phyloP scores from a whole-genome alignment of 2,888 invertebrate genomes.

The Epinotia nisella region DNA sequence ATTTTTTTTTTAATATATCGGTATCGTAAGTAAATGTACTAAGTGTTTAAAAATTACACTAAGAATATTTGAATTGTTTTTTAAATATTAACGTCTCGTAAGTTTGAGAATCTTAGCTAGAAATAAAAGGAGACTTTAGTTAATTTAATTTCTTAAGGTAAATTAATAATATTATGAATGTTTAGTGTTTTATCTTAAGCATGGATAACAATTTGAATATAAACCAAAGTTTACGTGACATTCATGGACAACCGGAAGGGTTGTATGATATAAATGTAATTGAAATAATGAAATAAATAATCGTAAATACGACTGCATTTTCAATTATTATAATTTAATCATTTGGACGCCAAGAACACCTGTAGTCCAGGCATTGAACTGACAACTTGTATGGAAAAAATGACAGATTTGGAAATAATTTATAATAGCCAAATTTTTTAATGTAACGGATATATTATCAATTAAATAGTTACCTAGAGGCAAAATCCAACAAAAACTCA shows the following conservation, averaged over 20 bases:
- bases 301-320: constrained; percentile 58
- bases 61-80: constrained; percentile 69
- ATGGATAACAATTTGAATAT: constrained; percentile 48
- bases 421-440: too few species aligned
- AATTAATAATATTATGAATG: constrained; percentile 63
- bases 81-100: constrained; percentile 56
- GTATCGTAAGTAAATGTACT: constrained; percentile 68
- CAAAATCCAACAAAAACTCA: too few species aligned
- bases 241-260: constrained; percentile 47
- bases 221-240: constrained; percentile 54
- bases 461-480: too few species aligned
- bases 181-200: constrained; percentile 56
- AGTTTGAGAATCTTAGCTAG: constrained; percentile 58
- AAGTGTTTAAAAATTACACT: constrained; percentile 66
- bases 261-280: constrained; percentile 67
- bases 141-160: constrained; percentile 60
- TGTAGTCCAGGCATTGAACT: too few species aligned
- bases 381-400: too few species aligned
- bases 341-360: too few species aligned
- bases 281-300: constrained; percentile 75
- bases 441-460: too few species aligned
- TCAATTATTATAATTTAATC: constrained; percentile 17
- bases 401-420: too few species aligned
- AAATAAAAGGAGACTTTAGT: constrained; percentile 73
- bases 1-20: constrained; percentile 56